Conservation (phyloP, 2,113 vertebrate species). For the Calidris pugnax region DNA sequence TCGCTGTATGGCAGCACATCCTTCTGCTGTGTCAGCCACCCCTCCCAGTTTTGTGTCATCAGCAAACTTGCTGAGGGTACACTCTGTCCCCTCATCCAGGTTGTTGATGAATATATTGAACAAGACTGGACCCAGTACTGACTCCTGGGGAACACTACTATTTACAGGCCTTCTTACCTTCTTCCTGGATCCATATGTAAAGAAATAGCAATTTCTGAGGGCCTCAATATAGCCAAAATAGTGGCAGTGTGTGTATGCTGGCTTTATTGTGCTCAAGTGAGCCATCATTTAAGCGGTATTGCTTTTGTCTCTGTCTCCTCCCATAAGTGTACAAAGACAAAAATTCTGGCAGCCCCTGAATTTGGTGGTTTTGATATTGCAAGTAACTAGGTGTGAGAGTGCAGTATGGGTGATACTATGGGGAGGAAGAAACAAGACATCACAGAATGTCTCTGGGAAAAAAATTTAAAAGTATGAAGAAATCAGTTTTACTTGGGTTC, state of each 20-base stretch:
- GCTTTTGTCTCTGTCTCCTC: background rate
- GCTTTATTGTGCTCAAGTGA: background rate
- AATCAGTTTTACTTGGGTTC: background rate
- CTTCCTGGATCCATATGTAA: background rate
- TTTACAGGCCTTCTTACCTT: background rate
- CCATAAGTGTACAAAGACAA: background rate
- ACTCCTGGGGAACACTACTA: too few relatives aligned
- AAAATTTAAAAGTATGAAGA: background rate
- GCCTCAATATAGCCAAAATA: background rate
- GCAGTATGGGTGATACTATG: background rate
- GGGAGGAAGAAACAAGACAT: background rate
- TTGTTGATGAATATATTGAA: too few relatives aligned
- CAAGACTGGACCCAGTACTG: too few relatives aligned
- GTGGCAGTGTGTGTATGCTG: background rate
- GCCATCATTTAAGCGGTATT: background rate
- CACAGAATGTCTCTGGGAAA: background rate
- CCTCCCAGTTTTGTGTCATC: too few relatives aligned
- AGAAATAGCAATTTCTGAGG: background rate
- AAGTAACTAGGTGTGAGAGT: background rate
- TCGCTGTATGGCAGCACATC: too few relatives aligned
- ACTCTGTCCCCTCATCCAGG: too few relatives aligned
- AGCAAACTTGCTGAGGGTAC: too few relatives aligned
- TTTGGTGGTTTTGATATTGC: background rate
- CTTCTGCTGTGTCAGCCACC: too few relatives aligned
- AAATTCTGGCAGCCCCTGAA: background rate